Base-by-base conservation (phyloP, 2,797 vertebrate species). In the Tenualosa thibaudeaui region DNA sequence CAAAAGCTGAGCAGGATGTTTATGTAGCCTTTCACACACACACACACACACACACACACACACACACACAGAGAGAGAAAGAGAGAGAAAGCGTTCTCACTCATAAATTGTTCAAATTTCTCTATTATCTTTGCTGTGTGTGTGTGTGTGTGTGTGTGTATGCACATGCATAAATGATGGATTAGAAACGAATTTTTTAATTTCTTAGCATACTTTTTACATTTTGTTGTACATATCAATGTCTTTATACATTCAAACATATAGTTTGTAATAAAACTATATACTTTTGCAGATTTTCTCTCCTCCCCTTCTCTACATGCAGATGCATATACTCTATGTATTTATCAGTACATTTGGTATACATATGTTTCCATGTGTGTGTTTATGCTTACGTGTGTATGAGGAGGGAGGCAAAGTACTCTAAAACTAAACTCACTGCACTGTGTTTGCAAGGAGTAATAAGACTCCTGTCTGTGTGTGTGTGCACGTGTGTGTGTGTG, bases 1-100 rank as follows among this genome's bases (percentile, higher is more conserved):
- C 58, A 82, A 86, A 9, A 85, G 58, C 62, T 75, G 75, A 49
- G 40, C 85, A 85, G 85, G 68, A 90, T 87, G 88, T 90, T 90
- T 88, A 89, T 81, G 83, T 89, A 62, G 58, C 58, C 58, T 62
- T 26, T 26, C 8, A 24, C 58, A 24, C 58, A 62, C 22, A 62
- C 58, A 62, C n/a, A 60, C 3, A 56, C 19, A 56, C 54, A 56
- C 54, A 56, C 54, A 71, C 22, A 62, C 58, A 62, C n/a, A 60
- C 3, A 56, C 19, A 56, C 54, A 56, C 54, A 56, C 54, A 71
- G 31, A 71, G 26, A 71, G 26, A 71, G 26, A 71, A 40, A 46
- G 12, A 56, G 15, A 56, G 54, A 56, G 54, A 56, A 17, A 19
- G 54, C 56, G 22, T n/a, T 22, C 56, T 58, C 56, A 22, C 62